Conservation (phyloP, 2,113 vertebrate species). For the Apteryx mantelli region DNA sequence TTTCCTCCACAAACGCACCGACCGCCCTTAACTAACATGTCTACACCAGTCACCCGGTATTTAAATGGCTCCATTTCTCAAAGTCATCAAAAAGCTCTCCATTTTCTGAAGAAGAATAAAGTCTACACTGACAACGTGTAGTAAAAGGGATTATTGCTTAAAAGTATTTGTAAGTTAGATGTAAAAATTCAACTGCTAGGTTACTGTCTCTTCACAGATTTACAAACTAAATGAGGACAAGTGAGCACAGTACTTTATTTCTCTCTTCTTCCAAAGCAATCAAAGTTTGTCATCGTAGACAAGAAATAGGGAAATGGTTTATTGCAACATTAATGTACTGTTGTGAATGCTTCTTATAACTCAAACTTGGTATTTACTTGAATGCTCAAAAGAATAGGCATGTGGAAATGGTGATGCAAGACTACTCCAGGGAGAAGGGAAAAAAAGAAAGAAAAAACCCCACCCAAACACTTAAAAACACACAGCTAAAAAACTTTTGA, state of each 20-base stretch:
- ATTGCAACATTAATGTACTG: not conserved
- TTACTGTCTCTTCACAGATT: not conserved
- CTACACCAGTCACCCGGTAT: not conserved
- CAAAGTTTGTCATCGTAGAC: not conserved
- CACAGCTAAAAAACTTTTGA: not conserved
- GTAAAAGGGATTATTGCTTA: not conserved
- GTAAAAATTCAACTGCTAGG: not conserved
- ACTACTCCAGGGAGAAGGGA: not conserved
- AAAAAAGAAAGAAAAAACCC: not conserved
- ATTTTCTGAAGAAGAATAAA: not conserved
- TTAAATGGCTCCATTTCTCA: not conserved
- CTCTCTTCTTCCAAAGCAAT: not conserved
- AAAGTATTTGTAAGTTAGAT: not conserved
- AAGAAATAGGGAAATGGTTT: fast-evolving
- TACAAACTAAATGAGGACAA: not conserved
- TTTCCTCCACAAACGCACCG: not conserved
- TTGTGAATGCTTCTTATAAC: not conserved
- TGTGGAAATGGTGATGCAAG: not conserved
- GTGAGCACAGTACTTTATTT: fast-evolving
- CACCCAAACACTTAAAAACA: not conserved
- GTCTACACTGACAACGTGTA: fast-evolving
- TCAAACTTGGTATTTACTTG: not conserved
- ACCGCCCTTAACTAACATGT: not conserved
- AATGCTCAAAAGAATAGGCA: not conserved
- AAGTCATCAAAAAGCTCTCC: not conserved